phyloP scores from a whole-genome alignment of 2,797 vertebrate species.

The Paramormyrops hopkinsi region DNA sequence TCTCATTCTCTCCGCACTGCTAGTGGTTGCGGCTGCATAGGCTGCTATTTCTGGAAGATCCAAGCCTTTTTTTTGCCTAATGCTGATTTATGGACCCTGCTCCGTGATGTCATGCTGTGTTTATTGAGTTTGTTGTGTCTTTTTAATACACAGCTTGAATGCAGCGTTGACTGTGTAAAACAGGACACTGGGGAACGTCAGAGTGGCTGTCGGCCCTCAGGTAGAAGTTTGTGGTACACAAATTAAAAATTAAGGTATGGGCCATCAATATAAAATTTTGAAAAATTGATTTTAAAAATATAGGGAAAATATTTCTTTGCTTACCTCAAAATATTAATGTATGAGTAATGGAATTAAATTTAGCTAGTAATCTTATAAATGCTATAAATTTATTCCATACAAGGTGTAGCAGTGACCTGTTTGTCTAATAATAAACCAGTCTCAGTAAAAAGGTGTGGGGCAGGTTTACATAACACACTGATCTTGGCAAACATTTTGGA shows the following conservation, averaged over 20 bases:
- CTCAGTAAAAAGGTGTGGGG: neutral
- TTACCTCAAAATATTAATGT: neutral
- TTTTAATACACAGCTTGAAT: conserved; percentile 11
- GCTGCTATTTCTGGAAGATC: neutral
- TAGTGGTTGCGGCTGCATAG: neutral
- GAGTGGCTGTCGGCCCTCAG: neutral
- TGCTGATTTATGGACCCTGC: conserved; percentile 6
- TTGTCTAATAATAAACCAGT: neutral
- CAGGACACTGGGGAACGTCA: neutral
- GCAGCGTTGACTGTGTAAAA: neutral
- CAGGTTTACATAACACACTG: neutral
- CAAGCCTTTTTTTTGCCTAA: neutral
- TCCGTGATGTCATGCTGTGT: neutral
- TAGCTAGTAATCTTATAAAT: neutral
- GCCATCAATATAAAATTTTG: neutral
- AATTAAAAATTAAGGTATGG: neutral
- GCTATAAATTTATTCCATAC: neutral
- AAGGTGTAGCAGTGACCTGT: neutral
- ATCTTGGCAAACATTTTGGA: neutral
- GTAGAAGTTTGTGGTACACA: neutral
- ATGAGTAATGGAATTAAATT: neutral
- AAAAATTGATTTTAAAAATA: neutral
- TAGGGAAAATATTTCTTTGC: neutral
- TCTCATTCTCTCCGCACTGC: neutral
- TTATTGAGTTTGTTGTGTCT: conserved; percentile 13